Evolutionary conservation across 2,113 vertebrate genomes (phyloP).

Genomic region (Sorex fumeus): DNA sequence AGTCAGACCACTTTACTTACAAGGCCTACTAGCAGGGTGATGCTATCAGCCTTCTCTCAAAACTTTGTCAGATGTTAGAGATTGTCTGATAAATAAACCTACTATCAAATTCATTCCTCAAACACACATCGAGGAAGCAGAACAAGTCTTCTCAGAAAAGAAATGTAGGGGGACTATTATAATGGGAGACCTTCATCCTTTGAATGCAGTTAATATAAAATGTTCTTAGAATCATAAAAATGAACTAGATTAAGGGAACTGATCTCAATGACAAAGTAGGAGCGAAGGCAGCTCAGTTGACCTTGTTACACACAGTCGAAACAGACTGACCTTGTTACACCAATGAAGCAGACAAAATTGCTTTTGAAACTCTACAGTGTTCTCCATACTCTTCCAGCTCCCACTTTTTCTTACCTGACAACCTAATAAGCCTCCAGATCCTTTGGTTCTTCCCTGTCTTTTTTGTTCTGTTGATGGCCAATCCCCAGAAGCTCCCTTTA

Average conservation of each 20-base stretch:
- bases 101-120: not conserved
- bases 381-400: not conserved
- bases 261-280: not conserved
- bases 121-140: not conserved
- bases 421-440: not conserved
- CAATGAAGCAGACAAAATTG: not conserved
- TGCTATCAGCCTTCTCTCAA: not conserved
- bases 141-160: not conserved
- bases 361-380: not conserved
- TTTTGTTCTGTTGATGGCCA: not conserved
- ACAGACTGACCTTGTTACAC: too few species aligned
- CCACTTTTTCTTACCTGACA: not conserved
- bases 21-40: not conserved
- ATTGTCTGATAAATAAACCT: not conserved
- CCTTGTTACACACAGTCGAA: not conserved
- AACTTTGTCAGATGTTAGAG: not conserved
- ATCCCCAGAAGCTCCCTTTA: not conserved
- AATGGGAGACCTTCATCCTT: not conserved
- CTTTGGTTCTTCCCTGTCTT: not conserved
- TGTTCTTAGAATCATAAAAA: not conserved
- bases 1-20: not conserved
- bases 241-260: not conserved
- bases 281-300: too few species aligned
- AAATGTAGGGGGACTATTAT: not conserved
- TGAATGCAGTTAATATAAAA: not conserved